Evolutionary conservation across 1,140 invertebrate genomes (phyloP).

Genomic region (Drosophila tropicalis): DNA sequence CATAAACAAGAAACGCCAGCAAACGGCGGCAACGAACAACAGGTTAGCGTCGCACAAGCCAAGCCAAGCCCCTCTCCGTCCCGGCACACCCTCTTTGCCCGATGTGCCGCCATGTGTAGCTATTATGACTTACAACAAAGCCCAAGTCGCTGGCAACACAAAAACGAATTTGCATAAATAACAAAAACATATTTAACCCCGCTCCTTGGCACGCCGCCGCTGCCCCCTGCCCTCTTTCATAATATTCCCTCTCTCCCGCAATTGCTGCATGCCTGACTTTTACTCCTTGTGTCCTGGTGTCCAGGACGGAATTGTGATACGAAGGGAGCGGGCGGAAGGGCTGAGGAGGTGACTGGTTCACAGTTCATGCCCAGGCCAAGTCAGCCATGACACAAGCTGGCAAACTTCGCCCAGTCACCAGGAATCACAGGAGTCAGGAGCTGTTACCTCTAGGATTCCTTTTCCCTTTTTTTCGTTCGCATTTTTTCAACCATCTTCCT

Average conservation of each 20-base stretch:
- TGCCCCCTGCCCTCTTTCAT: neutral
- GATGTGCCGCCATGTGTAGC: conserved; percentile 36
- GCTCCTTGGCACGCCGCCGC: neutral
- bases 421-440: conserved; percentile 29
- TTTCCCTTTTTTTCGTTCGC: conserved; percentile 5
- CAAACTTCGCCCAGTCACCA: conserved; percentile 57
- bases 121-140: conserved; percentile 78
- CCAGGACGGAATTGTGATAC: neutral
- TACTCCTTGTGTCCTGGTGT: conserved; percentile 31
- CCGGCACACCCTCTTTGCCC: neutral
- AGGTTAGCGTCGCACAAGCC: conserved; percentile 53
- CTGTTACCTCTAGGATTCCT: conserved; percentile 56
- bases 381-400: conserved; percentile 66
- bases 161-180: conserved; percentile 81
- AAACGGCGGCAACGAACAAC: conserved; percentile 62
- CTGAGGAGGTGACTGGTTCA: conserved; percentile 24
- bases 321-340: neutral
- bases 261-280: conserved; percentile 44
- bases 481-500: neutral
- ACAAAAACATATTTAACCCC: conserved; percentile 80
- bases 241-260: neutral
- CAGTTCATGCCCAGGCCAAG: conserved; percentile 61
- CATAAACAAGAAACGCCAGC: conserved; percentile 62
- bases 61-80: neutral
- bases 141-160: conserved; percentile 68